Conservation (phyloP, 2,797 vertebrate species). For the Coracias cyanogaster region DNA sequence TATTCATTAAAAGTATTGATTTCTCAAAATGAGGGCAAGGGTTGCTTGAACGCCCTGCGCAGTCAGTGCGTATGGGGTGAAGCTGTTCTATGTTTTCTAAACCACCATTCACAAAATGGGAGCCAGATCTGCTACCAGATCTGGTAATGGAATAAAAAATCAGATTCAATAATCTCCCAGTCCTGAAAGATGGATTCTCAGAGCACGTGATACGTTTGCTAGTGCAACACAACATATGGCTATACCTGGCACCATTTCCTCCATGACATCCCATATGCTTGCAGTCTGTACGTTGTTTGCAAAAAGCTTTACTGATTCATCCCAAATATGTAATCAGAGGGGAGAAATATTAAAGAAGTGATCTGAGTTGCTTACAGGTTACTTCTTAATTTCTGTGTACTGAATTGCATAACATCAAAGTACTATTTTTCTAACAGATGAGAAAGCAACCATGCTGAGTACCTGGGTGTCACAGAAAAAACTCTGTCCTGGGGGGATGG, state of each 20-base stretch:
- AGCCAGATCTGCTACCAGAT: background rate
- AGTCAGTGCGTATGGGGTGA: background rate
- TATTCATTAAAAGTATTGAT: background rate
- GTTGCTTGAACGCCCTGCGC: background rate
- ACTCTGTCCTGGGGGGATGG: background rate
- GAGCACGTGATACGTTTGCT: background rate
- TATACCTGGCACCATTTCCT: conserved; percentile 29
- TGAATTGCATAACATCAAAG: background rate
- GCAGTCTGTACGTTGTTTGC: conserved; percentile 23
- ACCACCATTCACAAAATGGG: background rate
- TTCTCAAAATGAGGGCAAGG: background rate
- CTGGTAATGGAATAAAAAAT: background rate
- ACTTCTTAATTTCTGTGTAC: background rate
- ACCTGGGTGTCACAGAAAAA: background rate
- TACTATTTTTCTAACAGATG: background rate
- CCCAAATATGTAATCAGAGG: conserved; percentile 6
- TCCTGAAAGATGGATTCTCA: background rate
- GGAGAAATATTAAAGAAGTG: background rate
- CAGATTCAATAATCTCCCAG: background rate
- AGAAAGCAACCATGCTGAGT: background rate
- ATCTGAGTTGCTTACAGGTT: background rate
- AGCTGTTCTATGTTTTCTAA: background rate
- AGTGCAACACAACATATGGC: background rate
- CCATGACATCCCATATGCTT: conserved; percentile 27
- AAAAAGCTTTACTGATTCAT: conserved; percentile 1